Evolutionary conservation across 2,888 invertebrate species (phyloP).

Genomic region (Hanleya hanleyi): DNA sequence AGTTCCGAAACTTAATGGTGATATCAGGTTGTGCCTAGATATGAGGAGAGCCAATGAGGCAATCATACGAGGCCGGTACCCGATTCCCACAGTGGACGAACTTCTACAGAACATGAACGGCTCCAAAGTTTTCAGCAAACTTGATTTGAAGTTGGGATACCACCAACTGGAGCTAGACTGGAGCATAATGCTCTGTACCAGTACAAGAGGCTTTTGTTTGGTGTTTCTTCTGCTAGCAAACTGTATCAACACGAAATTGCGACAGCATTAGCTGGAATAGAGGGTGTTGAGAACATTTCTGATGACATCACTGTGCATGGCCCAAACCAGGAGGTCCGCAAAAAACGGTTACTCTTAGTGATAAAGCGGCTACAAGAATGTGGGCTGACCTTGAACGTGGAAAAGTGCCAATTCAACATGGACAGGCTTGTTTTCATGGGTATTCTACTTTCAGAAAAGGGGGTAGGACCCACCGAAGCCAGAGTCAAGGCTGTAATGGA

Average conservation of each 20-base stretch:
- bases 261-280: conserved; percentile 59
- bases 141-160: conserved; percentile 45
- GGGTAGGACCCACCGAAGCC: too few relatives aligned
- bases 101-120: too few relatives aligned
- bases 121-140: conserved; percentile 38
- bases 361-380: too few relatives aligned
- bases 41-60: conserved; percentile 48
- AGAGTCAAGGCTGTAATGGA: too few relatives aligned
- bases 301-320: conserved; percentile 72
- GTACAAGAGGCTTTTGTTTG: conserved; percentile 47
- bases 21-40: conserved; percentile 46
- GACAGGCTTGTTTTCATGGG: too few relatives aligned
- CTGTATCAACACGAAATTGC: conserved; percentile 72
- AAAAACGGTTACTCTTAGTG: too few relatives aligned
- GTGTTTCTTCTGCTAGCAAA: conserved; percentile 71
- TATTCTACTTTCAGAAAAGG: too few relatives aligned
- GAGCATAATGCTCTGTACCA: conserved; percentile 45
- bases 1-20: conserved; percentile 35
- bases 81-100: conserved; percentile 43
- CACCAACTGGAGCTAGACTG: conserved; percentile 43
- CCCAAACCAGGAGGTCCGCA: conserved; percentile 52
- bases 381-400: too few relatives aligned
- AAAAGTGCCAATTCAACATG: too few relatives aligned
- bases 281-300: conserved; percentile 65
- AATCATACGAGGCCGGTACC: conserved; percentile 40